A percentile compares a stretch with the other conserved stretches of the same genome.
These are phyloP conservation scores for Nezara viridula DNA, from an alignment of 2,888 invertebrate genomes.

Conservation along the genomic window DNA sequence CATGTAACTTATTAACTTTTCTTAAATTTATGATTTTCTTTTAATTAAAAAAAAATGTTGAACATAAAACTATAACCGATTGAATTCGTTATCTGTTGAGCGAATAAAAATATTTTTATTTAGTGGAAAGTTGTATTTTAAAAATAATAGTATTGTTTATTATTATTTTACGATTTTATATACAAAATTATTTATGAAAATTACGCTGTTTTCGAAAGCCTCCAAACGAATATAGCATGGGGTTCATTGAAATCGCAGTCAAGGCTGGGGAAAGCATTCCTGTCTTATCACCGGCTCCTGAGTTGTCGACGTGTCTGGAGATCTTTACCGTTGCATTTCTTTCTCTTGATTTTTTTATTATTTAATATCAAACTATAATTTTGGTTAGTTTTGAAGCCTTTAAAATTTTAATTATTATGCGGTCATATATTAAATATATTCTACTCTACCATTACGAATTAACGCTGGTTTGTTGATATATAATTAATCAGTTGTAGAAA, in stretches of 20 bases:
- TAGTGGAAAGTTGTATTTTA: no score
- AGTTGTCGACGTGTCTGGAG: not conserved
- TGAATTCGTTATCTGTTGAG: no score
- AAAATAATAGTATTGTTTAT: no score
- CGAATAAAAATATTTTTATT: no score
- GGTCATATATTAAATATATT: no score
- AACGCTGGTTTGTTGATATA: not conserved
- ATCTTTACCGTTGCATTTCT: conserved; percentile 19
- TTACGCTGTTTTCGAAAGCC: not conserved
- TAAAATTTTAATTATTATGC: no score
- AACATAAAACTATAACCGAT: no score
- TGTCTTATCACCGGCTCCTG: conserved; percentile 21
- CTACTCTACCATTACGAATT: not conserved
- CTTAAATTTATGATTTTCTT: no score
- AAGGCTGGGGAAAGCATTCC: conserved; percentile 46
- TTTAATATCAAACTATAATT: not conserved
- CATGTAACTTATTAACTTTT: no score
- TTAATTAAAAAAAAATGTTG: no score
- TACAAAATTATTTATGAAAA: not conserved
- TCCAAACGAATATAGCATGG: not conserved
- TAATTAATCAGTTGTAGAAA: not conserved
- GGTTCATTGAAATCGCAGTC: conserved; percentile 34
- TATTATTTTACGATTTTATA: no score
- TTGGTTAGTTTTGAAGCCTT: not conserved
- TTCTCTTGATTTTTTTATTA: not conserved